Conservation (phyloP, 2,113 vertebrate species). For the Podarcis raffonei region DNA sequence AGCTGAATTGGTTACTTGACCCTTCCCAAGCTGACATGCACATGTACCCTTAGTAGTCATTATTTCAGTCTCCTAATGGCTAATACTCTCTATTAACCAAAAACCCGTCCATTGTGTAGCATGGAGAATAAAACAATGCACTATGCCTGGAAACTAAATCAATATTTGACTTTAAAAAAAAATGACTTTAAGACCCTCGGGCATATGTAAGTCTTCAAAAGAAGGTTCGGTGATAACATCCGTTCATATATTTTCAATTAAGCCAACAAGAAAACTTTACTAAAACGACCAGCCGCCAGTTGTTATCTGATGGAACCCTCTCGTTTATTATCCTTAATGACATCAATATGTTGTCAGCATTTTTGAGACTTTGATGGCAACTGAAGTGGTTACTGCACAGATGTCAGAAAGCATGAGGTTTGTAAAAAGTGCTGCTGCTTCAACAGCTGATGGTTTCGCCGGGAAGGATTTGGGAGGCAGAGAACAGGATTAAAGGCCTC, state of each 20-base stretch:
- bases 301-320: neutral
- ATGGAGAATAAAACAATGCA: neutral
- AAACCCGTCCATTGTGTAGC: neutral
- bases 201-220: conserved; percentile 9
- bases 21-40: neutral
- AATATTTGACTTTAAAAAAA: neutral
- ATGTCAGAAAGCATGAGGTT: neutral
- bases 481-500: neutral
- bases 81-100: neutral
- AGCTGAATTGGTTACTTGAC: neutral
- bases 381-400: conserved; percentile 1
- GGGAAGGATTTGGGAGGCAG: neutral
- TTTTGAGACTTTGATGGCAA: conserved; percentile 15
- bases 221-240: neutral
- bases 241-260: conserved; percentile 24
- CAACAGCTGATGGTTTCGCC: neutral
- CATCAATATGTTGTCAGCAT: conserved; percentile 14
- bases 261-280: neutral
- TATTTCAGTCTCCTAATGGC: neutral
- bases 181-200: neutral
- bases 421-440: neutral
- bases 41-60: neutral
- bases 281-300: neutral
- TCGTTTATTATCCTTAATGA: neutral
- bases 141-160: neutral